phyloP scores from a whole-genome alignment of 2,113 vertebrate genomes.

The Taxidea taxus region DNA sequence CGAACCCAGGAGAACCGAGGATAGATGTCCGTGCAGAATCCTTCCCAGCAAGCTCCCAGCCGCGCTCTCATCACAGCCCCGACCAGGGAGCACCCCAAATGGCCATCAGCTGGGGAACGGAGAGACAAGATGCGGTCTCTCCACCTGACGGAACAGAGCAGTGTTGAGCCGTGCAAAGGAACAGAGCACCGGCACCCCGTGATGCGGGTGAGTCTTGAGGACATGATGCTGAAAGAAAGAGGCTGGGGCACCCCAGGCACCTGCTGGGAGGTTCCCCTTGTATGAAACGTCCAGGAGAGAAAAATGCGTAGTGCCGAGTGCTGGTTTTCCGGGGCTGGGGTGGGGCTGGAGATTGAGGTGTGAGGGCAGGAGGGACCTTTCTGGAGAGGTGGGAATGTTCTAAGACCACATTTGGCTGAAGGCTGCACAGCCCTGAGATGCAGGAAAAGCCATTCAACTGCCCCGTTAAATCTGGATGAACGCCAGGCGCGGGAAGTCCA shows the following conservation, averaged over 20 bases:
- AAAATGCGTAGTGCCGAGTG: rapidly evolving
- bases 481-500: rapidly evolving
- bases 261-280: too few species aligned
- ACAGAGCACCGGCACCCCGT: rapidly evolving
- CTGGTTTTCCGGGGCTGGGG: not conserved
- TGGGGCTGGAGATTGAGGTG: rapidly evolving
- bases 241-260: rapidly evolving
- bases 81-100: not conserved
- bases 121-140: not conserved
- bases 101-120: not conserved
- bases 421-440: rapidly evolving
- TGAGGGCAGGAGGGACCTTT: not conserved
- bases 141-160: not conserved
- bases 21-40: not conserved
- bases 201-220: too few species aligned
- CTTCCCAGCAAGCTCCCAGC: not conserved
- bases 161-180: not conserved
- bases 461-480: rapidly evolving
- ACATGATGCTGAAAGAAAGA: not conserved
- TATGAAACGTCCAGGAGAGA: too few species aligned
- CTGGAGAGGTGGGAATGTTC: rapidly evolving
- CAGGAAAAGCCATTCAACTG: rapidly evolving
- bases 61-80: not conserved
- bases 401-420: not conserved
- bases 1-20: not conserved